Conservation (phyloP, 2,888 invertebrate species). For the Rhingia rostrata region DNA sequence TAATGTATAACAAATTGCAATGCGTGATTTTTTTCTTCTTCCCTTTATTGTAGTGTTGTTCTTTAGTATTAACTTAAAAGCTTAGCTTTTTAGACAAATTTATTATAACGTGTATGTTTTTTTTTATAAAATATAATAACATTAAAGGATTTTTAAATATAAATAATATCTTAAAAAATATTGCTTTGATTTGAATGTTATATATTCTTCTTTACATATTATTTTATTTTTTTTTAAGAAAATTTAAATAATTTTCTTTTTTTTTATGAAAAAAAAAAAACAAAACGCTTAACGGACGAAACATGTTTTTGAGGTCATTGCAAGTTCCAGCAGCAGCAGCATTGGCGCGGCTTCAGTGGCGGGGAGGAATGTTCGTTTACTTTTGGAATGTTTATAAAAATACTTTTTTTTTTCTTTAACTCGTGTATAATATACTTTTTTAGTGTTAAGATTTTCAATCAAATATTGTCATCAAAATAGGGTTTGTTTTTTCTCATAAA, state of each 20-base stretch:
- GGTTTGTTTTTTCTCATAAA: constrained; percentile 43
- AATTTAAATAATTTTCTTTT: constrained; percentile 11
- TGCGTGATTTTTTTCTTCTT: constrained; percentile 39
- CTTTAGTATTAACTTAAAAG: constrained; percentile 58
- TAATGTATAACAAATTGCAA: constrained; percentile 68
- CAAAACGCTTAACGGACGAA: constrained; percentile 71
- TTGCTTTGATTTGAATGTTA: constrained; percentile 70
- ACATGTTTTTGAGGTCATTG: constrained; percentile 73
- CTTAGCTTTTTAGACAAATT: constrained; percentile 64
- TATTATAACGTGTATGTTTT: constrained; percentile 34
- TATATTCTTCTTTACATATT: constrained; percentile 40
- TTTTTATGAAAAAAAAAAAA: constrained; percentile 31
- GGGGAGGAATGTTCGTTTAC: constrained; percentile 70
- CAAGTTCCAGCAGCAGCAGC: constrained; percentile 66
- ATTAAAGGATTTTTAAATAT: constrained; percentile 63
- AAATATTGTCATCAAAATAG: constrained; percentile 73
- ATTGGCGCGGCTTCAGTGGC: constrained; percentile 55
- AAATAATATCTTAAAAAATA: constrained; percentile 70
- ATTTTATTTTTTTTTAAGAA: constrained; percentile 50
- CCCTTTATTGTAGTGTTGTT: constrained; percentile 11
- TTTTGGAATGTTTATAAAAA: constrained; percentile 71
- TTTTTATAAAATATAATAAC: constrained; percentile 58
- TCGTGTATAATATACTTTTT: constrained; percentile 53
- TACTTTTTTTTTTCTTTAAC: constrained; percentile 43
- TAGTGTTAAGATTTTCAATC: constrained; percentile 49